A percentile compares a stretch with the other conserved stretches of the same genome.
Conservation (phyloP, 2,888 invertebrate genomes). For the Drosophila quinaria region DNA sequence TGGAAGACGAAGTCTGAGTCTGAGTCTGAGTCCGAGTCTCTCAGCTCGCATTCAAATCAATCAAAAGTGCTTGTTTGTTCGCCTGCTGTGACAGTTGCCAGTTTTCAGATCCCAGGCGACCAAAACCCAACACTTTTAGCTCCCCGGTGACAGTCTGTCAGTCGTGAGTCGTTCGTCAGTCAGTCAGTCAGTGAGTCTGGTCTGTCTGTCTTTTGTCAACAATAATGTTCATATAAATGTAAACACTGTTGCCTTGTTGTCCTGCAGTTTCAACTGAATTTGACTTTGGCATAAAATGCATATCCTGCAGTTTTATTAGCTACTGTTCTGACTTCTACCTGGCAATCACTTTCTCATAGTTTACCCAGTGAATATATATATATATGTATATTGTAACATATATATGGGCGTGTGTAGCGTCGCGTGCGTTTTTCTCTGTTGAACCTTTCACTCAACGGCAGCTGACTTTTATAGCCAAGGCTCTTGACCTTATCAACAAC, state of each 20-base stretch:
- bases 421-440: slow-evolving; percentile 56
- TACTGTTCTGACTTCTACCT: slow-evolving; percentile 47
- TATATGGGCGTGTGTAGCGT: slow-evolving; percentile 55
- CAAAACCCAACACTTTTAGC: slow-evolving; percentile 46
- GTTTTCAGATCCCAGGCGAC: slow-evolving; percentile 56
- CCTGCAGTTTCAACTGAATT: slow-evolving; percentile 56
- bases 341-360: slow-evolving; percentile 15
- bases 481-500: slow-evolving; percentile 75
- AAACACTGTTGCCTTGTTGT: slow-evolving; percentile 58
- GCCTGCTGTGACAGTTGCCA: slow-evolving; percentile 63
- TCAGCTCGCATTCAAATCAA: slow-evolving; percentile 69
- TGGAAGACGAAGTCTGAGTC: background rate
- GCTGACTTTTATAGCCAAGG: slow-evolving; percentile 72
- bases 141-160: slow-evolving; percentile 45
- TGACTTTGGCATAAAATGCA: slow-evolving; percentile 23
- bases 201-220: slow-evolving; percentile 42
- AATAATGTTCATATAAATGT: slow-evolving; percentile 70
- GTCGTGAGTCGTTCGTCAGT: slow-evolving; percentile 4
- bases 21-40: background rate
- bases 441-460: slow-evolving; percentile 53
- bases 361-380: background rate
- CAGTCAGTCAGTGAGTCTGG: background rate
- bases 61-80: slow-evolving; percentile 69
- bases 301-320: slow-evolving; percentile 49
- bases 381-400: slow-evolving; percentile 12